These are phyloP conservation scores for Micrastur ruficollis DNA, from an alignment of 2,797 vertebrate genomes.

Conservation along the genomic window DNA sequence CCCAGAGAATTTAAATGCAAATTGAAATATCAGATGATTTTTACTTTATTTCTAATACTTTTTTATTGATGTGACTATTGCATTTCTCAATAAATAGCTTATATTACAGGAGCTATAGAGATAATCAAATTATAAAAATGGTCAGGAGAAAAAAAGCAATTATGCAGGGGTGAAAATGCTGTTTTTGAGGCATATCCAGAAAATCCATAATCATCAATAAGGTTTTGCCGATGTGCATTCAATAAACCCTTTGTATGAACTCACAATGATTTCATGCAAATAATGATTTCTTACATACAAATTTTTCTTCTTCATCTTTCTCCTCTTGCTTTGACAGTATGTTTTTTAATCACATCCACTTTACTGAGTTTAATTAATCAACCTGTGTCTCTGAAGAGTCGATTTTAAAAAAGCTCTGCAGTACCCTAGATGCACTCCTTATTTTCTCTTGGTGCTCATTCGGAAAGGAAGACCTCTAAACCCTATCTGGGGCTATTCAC, in stretches of 20 bases:
- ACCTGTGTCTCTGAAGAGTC: constrained; percentile 19
- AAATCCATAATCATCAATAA: constrained; percentile 57
- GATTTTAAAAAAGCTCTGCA: constrained; percentile 28
- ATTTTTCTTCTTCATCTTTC: constrained; percentile 33
- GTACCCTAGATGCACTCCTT: neutral
- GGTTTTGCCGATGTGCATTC: neutral
- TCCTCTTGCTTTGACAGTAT: constrained; percentile 15
- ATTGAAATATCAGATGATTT: neutral
- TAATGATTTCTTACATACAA: constrained; percentile 32
- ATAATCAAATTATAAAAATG: constrained; percentile 11
- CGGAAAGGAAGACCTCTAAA: constrained; percentile 57
- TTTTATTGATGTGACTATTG: neutral
- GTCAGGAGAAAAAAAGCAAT: neutral
- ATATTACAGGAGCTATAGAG: neutral
- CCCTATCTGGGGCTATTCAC: constrained; percentile 47
- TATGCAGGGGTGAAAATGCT: constrained; percentile 1
- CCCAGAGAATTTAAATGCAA: neutral
- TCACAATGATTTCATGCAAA: constrained; percentile 35
- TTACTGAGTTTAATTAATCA: constrained; percentile 59
- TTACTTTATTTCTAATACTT: neutral
- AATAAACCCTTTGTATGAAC: constrained; percentile 43
- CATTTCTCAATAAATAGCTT: constrained; percentile 7
- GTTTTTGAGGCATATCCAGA: constrained; percentile 38
- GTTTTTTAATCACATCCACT: constrained; percentile 42
- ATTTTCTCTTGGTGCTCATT: neutral